These are phyloP conservation scores for Scaptomyza pallida DNA, from an alignment of 1,140 invertebrate genomes.

Conservation along the genomic window DNA sequence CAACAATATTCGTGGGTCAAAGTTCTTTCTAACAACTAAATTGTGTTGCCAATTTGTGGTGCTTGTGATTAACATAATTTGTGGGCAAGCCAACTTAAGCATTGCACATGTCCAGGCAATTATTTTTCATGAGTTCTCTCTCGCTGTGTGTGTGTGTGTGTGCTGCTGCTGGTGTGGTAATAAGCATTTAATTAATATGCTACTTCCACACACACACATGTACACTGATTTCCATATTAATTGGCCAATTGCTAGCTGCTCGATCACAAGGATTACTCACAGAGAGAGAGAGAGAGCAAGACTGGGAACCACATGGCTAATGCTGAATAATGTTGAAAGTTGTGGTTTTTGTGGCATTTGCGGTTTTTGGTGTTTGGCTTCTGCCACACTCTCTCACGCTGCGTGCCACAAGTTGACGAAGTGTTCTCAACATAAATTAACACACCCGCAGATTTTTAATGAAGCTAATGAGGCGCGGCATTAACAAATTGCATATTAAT, in stretches of 20 bases:
- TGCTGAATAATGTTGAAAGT: not conserved
- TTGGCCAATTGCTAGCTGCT: conserved; percentile 55
- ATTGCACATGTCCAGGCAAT: conserved; percentile 37
- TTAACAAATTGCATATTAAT: conserved; percentile 33
- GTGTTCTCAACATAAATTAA: conserved; percentile 24
- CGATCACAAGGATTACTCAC: conserved; percentile 48
- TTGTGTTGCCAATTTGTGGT: conserved; percentile 21
- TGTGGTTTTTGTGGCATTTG: conserved; percentile 6
- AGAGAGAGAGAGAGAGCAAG: too few species aligned
- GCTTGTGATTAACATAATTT: conserved; percentile 46
- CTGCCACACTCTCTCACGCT: not conserved
- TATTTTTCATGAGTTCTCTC: too few species aligned
- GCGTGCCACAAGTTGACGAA: conserved; percentile 51
- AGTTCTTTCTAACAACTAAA: conserved; percentile 17
- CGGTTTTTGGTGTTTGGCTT: not conserved
- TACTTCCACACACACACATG: conserved; percentile 16
- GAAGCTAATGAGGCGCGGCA: conserved; percentile 40
- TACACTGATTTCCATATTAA: conserved; percentile 77
- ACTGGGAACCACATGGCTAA: not conserved
- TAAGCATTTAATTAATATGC: conserved; percentile 59
- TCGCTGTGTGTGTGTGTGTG: conserved; percentile 13
- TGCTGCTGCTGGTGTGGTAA: conserved; percentile 44
- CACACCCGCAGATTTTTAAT: too few species aligned
- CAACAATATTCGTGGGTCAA: conserved; percentile 14
- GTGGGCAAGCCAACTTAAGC: not conserved